phyloP scores from a whole-genome alignment of 2,888 invertebrate species.

The Molanna angustata region DNA sequence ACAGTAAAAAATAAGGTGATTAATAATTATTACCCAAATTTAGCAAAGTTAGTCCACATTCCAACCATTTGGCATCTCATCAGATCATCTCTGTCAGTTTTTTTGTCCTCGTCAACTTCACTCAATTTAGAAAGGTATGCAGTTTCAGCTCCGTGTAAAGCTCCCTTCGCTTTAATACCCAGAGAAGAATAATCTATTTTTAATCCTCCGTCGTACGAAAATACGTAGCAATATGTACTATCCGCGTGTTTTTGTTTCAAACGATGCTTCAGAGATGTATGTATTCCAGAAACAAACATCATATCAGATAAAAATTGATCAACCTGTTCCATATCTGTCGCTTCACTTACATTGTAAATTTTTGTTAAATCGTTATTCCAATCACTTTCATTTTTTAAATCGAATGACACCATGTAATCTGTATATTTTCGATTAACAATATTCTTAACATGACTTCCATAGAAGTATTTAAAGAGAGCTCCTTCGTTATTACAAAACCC shows the following conservation, averaged over 20 bases:
- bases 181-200: constrained; percentile 1
- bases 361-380: constrained; percentile 39
- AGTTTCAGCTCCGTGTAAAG: constrained; percentile 40
- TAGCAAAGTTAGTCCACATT: constrained; percentile 54
- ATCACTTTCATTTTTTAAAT: constrained; percentile 37
- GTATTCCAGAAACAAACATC: constrained; percentile 16
- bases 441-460: constrained; percentile 5
- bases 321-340: constrained; percentile 6
- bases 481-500: constrained; percentile 58
- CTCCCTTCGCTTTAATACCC: constrained; percentile 35
- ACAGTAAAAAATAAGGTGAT: too few species aligned
- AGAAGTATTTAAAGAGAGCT: constrained; percentile 36
- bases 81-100: constrained; percentile 48
- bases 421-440: constrained; percentile 10
- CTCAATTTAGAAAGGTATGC: constrained; percentile 30
- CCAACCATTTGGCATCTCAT: constrained; percentile 50
- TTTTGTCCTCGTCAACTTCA: constrained; percentile 36
- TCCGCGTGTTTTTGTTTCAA: constrained; percentile 1
- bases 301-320: constrained; percentile 21
- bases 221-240: constrained; percentile 26
- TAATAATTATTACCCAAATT: constrained; percentile 45
- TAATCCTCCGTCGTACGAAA: constrained; percentile 39
- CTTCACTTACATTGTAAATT: constrained; percentile 37
- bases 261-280: constrained; percentile 11
- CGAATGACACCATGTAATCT: constrained; percentile 12